Conservation (phyloP, 2,888 invertebrate genomes). For the Nephrotoma flavescens region DNA sequence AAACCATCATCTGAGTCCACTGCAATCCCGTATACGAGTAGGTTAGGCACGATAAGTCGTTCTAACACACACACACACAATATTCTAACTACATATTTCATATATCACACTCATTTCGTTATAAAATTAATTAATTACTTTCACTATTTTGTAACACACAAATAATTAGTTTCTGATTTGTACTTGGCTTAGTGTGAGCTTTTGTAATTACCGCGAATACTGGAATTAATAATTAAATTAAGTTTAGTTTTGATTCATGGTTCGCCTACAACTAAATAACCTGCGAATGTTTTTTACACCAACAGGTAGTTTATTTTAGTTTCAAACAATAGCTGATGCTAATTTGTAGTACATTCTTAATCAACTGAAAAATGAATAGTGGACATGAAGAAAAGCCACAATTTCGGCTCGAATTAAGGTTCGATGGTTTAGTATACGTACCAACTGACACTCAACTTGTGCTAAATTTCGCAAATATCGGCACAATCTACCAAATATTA, state of each 20-base stretch:
- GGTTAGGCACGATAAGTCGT: neutral
- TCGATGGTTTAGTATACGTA: neutral
- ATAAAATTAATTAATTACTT: neutral
- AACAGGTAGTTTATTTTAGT: neutral
- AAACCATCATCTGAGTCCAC: neutral
- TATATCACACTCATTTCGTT: neutral
- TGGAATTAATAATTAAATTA: neutral
- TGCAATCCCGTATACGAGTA: neutral
- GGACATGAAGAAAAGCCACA: neutral
- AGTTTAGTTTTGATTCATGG: neutral
- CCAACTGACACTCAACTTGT: too few species aligned
- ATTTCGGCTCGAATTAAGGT: neutral
- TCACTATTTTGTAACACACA: neutral
- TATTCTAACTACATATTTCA: neutral
- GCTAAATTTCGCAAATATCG: too few species aligned
- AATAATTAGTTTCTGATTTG: neutral
- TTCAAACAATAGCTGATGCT: neutral
- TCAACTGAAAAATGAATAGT: neutral
- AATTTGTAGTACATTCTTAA: neutral
- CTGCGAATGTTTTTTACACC: neutral
- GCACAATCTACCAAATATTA: too few species aligned
- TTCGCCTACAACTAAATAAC: neutral
- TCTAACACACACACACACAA: neutral
- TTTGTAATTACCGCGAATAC: neutral
- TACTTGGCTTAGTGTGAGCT: neutral